A percentile compares a stretch with the other conserved stretches of the same genome.
Evolutionary conservation across 2,113 vertebrate species (phyloP).

Genomic region (Neogale vison): DNA sequence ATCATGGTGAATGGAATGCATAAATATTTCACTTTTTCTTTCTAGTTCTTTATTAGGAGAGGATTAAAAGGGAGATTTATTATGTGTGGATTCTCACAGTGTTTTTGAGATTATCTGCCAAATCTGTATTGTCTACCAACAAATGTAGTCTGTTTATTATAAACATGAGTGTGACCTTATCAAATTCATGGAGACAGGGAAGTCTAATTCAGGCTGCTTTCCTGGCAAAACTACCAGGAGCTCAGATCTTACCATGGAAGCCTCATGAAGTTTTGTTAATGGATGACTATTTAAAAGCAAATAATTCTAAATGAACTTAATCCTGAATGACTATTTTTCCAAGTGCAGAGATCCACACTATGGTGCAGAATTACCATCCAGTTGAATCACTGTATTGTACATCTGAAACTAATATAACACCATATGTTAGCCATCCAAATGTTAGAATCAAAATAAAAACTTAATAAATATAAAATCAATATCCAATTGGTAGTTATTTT

Average conservation of each 20-base stretch:
- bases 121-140: constrained; percentile 51
- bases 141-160: background rate
- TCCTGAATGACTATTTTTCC: constrained; percentile 36
- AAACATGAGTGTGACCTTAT: constrained; percentile 39
- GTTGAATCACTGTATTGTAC: background rate
- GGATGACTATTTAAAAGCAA: constrained; percentile 34
- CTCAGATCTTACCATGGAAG: background rate
- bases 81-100: background rate
- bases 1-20: background rate
- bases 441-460: background rate
- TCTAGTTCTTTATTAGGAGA: background rate
- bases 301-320: constrained; percentile 24
- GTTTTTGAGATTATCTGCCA: constrained; percentile 52
- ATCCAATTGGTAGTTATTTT: background rate
- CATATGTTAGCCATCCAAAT: background rate
- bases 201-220: constrained; percentile 25
- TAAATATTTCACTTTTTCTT: constrained; percentile 29
- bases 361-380: background rate
- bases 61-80: background rate
- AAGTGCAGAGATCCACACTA: background rate
- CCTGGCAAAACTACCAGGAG: background rate
- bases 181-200: background rate
- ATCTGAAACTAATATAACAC: background rate
- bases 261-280: background rate
- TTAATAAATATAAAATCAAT: background rate